These are phyloP conservation scores for Solenodon paradoxus DNA, from an alignment of 2,113 vertebrate genomes.

Conservation along the genomic window DNA sequence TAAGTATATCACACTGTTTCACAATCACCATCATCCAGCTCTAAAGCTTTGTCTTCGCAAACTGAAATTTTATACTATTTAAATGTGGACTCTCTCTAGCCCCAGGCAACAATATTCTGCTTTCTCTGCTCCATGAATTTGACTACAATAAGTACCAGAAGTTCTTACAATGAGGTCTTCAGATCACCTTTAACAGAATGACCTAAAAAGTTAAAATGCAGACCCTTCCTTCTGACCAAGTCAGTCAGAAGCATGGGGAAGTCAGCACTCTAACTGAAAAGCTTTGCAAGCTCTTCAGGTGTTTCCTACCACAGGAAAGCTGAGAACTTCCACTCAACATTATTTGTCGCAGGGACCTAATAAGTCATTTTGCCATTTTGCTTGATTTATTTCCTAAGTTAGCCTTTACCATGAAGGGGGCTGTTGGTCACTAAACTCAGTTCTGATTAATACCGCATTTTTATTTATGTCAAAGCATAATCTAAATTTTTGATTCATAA, in stretches of 20 bases:
- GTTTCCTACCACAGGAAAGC: not conserved
- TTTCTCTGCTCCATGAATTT: not conserved
- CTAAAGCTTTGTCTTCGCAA: not conserved
- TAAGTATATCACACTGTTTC: not conserved
- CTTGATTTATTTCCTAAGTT: not conserved
- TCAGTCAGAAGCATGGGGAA: not conserved
- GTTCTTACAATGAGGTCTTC: not conserved
- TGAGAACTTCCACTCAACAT: not conserved
- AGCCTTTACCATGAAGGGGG: not conserved
- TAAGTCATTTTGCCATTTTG: not conserved
- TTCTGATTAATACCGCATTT: not conserved
- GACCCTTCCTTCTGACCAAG: too few relatives aligned
- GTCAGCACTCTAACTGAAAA: not conserved
- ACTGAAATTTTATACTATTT: not conserved
- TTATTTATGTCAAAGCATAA: not conserved
- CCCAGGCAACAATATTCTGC: not conserved
- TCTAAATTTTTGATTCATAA: not conserved
- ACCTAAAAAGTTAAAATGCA: not conserved
- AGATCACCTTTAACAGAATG: not conserved
- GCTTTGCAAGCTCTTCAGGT: not conserved
- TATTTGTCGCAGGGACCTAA: too few relatives aligned
- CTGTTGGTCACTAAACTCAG: not conserved
- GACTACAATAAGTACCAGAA: not conserved
- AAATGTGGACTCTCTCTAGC: not conserved
- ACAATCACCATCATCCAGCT: not conserved